These are phyloP conservation scores for Nomada fabriciana DNA, from an alignment of 2,888 invertebrate species.

Conservation along the genomic window DNA sequence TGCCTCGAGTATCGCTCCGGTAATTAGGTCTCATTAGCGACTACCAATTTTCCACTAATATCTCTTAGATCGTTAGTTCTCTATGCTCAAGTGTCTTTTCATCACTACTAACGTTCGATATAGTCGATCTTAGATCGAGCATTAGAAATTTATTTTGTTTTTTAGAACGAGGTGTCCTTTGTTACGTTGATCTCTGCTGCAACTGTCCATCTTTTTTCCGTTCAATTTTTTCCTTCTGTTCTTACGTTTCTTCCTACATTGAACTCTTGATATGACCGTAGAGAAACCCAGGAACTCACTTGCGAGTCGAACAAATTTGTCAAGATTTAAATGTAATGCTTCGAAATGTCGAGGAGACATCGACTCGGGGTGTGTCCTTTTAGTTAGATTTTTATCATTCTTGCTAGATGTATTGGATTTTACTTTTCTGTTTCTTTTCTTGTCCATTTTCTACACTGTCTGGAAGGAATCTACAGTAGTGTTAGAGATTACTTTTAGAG, in stretches of 20 bases:
- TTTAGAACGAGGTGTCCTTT: background rate
- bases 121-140: slow-evolving; percentile 50
- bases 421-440: background rate
- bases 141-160: slow-evolving; percentile 17
- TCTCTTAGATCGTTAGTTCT: slow-evolving; percentile 35
- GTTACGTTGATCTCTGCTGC: slow-evolving; percentile 10
- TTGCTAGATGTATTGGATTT: slow-evolving; percentile 4
- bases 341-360: background rate
- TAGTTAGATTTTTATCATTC: slow-evolving; percentile 30
- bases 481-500: slow-evolving; percentile 41
- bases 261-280: slow-evolving; percentile 19
- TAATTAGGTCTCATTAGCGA: slow-evolving; percentile 25
- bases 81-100: slow-evolving; percentile 6
- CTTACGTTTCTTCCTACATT: slow-evolving; percentile 6
- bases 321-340: background rate
- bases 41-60: background rate
- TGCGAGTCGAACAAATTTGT: background rate
- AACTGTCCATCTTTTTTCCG: background rate
- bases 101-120: slow-evolving; percentile 27
- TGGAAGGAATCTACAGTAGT: slow-evolving; percentile 15
- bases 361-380: slow-evolving; percentile 41
- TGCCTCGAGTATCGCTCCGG: slow-evolving; percentile 64
- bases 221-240: background rate
- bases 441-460: slow-evolving; percentile 5
- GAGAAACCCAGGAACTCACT: slow-evolving; percentile 33